Conservation (phyloP, 1,140 invertebrate species). For the Drosophila pallidifrons region DNA sequence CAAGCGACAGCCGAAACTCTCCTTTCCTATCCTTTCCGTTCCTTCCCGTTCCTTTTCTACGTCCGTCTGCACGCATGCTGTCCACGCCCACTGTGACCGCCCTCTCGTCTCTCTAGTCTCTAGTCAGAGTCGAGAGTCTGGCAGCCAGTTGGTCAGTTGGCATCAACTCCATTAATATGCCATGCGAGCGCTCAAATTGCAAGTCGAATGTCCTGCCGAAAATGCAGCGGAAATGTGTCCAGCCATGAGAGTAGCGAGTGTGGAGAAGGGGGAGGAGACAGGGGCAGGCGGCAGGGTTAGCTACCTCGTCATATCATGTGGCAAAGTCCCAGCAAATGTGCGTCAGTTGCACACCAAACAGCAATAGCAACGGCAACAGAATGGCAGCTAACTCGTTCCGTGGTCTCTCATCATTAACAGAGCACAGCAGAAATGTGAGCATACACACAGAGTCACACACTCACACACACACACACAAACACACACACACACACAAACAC, state of each 20-base stretch:
- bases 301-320: constrained; percentile 34
- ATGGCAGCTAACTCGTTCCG: constrained; percentile 68
- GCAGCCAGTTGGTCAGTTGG: constrained; percentile 50
- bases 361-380: constrained; percentile 27
- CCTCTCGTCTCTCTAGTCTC: not conserved
- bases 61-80: not conserved
- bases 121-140: not conserved
- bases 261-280: not conserved
- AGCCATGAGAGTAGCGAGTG: constrained; percentile 7
- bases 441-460: constrained; percentile 31
- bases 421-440: constrained; percentile 27
- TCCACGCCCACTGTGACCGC: not conserved
- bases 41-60: not conserved
- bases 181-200: constrained; percentile 76
- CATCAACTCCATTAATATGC: constrained; percentile 71
- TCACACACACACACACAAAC: constrained; percentile 17
- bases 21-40: not conserved
- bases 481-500: not conserved
- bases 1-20: not conserved
- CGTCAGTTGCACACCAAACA: constrained; percentile 54
- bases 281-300: not conserved
- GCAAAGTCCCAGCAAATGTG: constrained; percentile 47
- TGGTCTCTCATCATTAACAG: constrained; percentile 70
- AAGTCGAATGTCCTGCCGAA: constrained; percentile 63
- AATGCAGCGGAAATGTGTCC: constrained; percentile 75